Conservation (phyloP, 2,797 vertebrate species). For the Notolepis coatsorum region DNA sequence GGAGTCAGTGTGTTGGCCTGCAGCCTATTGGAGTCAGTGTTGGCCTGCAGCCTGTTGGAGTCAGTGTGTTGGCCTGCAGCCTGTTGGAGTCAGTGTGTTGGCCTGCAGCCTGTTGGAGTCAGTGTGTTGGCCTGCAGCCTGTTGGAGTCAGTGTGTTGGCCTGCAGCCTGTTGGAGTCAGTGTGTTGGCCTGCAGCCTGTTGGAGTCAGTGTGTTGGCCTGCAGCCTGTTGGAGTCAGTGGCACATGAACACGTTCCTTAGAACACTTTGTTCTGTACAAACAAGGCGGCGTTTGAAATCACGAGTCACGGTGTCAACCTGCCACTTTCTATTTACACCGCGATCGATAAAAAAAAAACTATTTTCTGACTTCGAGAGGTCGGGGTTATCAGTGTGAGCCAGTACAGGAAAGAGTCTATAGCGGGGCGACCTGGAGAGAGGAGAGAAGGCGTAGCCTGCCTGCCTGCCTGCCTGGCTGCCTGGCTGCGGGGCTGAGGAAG, state of each 20-base stretch:
- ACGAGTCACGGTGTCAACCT: conserved; percentile 23
- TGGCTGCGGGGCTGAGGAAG: conserved; percentile 24
- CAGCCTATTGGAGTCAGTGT: no score
- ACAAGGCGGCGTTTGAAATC: conserved; percentile 23
- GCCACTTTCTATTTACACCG: conserved; percentile 60
- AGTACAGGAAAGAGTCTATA: conserved; percentile 57
- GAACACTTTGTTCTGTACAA: conserved; percentile 4
- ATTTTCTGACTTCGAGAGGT: conserved; percentile 48
- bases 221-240: conserved; percentile 35
- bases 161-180: no score
- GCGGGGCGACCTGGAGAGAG: conserved; percentile 61
- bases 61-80: no score
- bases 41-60: no score
- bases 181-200: no score
- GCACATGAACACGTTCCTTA: conserved; percentile 20
- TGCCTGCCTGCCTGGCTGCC: conserved; percentile 37
- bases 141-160: no score
- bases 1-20: no score
- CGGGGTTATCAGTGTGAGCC: conserved; percentile 58
- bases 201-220: no score
- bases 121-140: no score
- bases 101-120: no score
- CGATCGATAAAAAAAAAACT: conserved; percentile 55
- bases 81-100: no score
- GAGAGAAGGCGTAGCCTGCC: conserved; percentile 51